Evolutionary conservation across 1,140 invertebrate species (phyloP).

Genomic region (Amphibalanus amphitrite): DNA sequence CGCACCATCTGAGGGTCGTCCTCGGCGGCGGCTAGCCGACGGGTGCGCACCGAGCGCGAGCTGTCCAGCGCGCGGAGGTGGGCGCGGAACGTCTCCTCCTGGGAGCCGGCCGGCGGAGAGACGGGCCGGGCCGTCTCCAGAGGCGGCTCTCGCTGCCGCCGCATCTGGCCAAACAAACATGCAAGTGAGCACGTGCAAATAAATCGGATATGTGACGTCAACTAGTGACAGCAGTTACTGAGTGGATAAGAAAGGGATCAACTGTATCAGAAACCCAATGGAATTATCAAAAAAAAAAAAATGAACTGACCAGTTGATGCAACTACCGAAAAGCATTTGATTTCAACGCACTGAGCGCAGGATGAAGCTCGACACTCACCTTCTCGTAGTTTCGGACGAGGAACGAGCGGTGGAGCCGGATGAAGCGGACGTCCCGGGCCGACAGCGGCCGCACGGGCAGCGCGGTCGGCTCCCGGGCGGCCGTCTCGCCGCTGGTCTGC

Average conservation of each 20-base stretch:
- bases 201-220: too few species aligned
- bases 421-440: constrained; percentile 46
- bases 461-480: background rate
- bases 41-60: constrained; percentile 52
- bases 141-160: constrained; percentile 28
- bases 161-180: too few species aligned
- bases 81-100: constrained; percentile 41
- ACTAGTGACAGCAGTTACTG: too few species aligned
- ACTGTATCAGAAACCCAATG: too few species aligned
- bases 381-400: constrained; percentile 74
- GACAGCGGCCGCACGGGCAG: constrained; percentile 54
- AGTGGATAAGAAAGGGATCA: too few species aligned
- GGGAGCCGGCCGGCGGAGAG: constrained; percentile 14
- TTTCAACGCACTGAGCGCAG: too few species aligned
- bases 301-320: too few species aligned
- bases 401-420: constrained; percentile 60
- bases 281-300: too few species aligned
- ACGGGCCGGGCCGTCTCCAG: constrained; percentile 15
- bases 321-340: too few species aligned
- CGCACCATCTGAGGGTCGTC: constrained; percentile 67
- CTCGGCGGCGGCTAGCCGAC: constrained; percentile 58
- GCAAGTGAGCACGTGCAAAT: too few species aligned
- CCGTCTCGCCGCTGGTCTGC: constrained; percentile 6
- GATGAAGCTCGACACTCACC: too few species aligned
- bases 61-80: constrained; percentile 50